Percentiles rank a stretch among this genome's conserved stretches.
phyloP scores from a whole-genome alignment of 2,113 vertebrate genomes.

The Orthonyx spaldingii region DNA sequence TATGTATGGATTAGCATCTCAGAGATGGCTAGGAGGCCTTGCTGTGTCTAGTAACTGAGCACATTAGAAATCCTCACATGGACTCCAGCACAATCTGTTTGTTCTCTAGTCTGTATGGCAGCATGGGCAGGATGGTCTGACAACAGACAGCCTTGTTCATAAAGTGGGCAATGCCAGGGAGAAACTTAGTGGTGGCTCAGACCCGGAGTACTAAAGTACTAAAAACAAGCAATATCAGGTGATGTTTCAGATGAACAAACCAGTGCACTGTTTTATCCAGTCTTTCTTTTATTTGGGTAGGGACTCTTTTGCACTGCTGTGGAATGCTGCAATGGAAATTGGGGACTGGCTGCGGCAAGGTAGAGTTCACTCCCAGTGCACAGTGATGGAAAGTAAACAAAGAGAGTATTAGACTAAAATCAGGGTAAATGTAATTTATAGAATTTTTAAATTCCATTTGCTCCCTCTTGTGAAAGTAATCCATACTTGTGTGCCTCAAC shows the following conservation, averaged over 20 bases:
- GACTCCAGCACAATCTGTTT: neutral
- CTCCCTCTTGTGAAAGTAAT: neutral
- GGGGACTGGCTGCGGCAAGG: neutral
- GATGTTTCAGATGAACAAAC: neutral
- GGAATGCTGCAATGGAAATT: neutral
- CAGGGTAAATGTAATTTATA: neutral
- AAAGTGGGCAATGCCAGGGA: neutral
- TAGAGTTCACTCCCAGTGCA: neutral
- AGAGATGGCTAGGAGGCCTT: neutral
- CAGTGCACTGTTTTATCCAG: neutral
- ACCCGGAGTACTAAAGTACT: neutral
- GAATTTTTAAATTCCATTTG: neutral
- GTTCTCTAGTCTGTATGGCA: neutral
- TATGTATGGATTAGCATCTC: neutral
- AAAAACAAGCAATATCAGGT: neutral
- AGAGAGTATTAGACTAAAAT: neutral
- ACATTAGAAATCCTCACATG: neutral
- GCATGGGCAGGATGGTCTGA: neutral
- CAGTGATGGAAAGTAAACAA: neutral
- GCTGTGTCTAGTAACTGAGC: neutral
- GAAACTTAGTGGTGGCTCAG: neutral
- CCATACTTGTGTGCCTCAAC: neutral
- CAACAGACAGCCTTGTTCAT: neutral
- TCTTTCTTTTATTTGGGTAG: neutral
- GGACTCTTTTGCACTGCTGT: neutral